These are phyloP conservation scores for Phortica variegata DNA, from an alignment of 1,140 invertebrate genomes.

Conservation along the genomic window DNA sequence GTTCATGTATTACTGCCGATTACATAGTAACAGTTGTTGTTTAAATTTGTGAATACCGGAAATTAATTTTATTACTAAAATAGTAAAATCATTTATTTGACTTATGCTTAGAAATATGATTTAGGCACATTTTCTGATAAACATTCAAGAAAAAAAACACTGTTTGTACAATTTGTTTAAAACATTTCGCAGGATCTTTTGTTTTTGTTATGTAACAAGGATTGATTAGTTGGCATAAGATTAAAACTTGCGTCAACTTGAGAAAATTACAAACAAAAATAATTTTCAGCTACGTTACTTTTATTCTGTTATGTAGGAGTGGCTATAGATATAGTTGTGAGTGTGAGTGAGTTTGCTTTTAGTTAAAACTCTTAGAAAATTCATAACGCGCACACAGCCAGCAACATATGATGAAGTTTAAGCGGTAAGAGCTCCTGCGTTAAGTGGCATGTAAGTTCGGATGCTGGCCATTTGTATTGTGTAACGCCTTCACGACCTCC, in stretches of 20 bases:
- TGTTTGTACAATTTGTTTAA: no score
- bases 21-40: no score
- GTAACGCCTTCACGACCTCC: conserved; percentile 65
- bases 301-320: no score
- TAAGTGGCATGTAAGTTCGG: conserved; percentile 48
- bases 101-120: conserved; percentile 39
- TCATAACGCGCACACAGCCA: conserved; percentile 39
- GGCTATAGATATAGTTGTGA: no score
- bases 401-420: neutral
- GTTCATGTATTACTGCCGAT: no score
- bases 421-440: conserved; percentile 8
- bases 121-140: conserved; percentile 43
- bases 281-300: conserved; percentile 20
- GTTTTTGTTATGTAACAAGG: conserved; percentile 11
- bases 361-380: conserved; percentile 27
- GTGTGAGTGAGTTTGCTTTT: no score
- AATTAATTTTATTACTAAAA: conserved; percentile 19
- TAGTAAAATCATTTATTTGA: conserved; percentile 50
- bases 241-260: neutral
- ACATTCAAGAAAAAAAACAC: no score
- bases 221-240: neutral
- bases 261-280: conserved; percentile 24
- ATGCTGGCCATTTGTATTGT: conserved; percentile 48
- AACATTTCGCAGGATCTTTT: no score
- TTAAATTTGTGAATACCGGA: no score